Evolutionary conservation across 1,140 invertebrate genomes (phyloP), one percentile per base, ranked within the genome.

Genomic region (Hormaphis cornu): DNA sequence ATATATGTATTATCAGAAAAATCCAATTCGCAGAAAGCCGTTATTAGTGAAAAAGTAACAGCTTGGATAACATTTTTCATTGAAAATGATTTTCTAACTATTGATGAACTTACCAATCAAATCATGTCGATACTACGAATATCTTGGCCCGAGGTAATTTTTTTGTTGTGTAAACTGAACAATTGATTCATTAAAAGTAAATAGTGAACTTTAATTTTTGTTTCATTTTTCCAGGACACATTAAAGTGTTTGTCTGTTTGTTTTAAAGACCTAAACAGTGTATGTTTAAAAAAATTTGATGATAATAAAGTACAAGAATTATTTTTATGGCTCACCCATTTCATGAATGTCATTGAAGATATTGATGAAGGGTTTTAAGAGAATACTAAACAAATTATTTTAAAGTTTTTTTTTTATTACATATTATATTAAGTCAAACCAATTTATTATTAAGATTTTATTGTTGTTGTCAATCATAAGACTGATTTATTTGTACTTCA

Each of bases 361-460:
- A 48, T 48, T 3, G 12, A 66, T 20, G 26, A 24, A 0, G 40
- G 22, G n/a, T 33, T 22, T 35, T 66, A 1, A 56, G 5, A 56
- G 1, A 20, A 14, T 54, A n/a, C n/a, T 22, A 14, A 84, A 76
- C 52, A 33, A 53, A 42, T 28, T 44, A 26, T 42, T 26, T 59
- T 26, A 22, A 22, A 44, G 26, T 26, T 44, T 28, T n/a, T 12
- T 10, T 26, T 28, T n/a, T 42, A 9, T 44, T 46, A 8, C 16
- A n/a, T 8, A 46, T 16, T 46, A n/a, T 46, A 5, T 46, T 46
- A 46, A 46, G 42, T 46, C 12, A 40, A 7, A 22, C 35, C 5
- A n/a, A 42, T 46, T 61, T 28, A 42, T 30, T 44, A 9, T 30
- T 20, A 46, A 26, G 2, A 46, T n/a, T 33, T 63, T 20, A 16